These are phyloP conservation scores for Ormyrus rosae DNA, from an alignment of 2,888 invertebrate genomes.

Conservation along the genomic window DNA sequence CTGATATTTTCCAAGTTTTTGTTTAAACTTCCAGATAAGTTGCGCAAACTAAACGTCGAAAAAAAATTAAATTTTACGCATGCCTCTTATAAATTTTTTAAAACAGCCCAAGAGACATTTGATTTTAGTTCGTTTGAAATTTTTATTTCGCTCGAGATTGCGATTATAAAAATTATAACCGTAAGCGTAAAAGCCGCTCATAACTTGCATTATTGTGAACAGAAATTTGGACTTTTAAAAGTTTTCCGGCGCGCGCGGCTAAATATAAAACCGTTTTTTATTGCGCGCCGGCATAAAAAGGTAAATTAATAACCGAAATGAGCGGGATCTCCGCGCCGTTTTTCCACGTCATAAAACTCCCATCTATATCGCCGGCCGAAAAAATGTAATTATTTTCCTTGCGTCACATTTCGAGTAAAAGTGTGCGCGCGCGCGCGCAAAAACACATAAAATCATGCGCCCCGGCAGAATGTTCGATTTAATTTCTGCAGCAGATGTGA, in stretches of 20 bases:
- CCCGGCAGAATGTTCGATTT: slow-evolving; percentile 40
- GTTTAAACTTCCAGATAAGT: no score
- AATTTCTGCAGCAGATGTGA: slow-evolving; percentile 49
- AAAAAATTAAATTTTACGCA: no score
- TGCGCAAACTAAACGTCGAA: no score
- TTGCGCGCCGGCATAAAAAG: background rate
- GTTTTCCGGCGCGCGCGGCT: background rate
- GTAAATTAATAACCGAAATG: slow-evolving; percentile 34
- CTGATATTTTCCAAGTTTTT: no score
- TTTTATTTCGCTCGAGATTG: no score
- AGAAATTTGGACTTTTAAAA: slow-evolving; percentile 2
- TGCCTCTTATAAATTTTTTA: no score
- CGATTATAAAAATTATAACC: no score
- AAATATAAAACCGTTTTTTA: slow-evolving; percentile 18
- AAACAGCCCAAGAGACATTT: no score
- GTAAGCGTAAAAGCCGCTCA: background rate
- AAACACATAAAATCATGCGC: slow-evolving; percentile 34
- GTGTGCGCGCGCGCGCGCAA: slow-evolving; percentile 4
- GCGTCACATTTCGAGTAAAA: slow-evolving; percentile 1
- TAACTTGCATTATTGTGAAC: background rate
- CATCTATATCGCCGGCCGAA: background rate
- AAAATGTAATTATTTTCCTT: slow-evolving; percentile 37
- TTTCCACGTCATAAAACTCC: slow-evolving; percentile 19
- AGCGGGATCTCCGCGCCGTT: background rate
- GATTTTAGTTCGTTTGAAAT: no score